Base-by-base conservation (phyloP, 2,113 vertebrate genomes). In the Herpetotheres cachinnans region DNA sequence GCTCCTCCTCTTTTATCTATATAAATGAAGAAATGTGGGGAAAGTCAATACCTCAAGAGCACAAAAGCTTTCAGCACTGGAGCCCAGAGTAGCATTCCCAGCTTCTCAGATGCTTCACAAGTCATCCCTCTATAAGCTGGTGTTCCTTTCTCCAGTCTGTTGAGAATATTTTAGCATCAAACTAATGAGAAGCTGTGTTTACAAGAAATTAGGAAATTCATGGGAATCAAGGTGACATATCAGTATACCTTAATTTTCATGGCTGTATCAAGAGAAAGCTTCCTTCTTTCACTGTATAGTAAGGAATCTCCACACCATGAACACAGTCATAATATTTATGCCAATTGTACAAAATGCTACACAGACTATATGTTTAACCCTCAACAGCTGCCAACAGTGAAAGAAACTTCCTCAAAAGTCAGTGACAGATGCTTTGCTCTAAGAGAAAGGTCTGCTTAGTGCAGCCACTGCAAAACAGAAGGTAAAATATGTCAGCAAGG, bases 161-260 rank as follows among this genome's bases (percentile, higher is more conserved):
- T 72, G 58, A 80, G 46, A 96, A 76, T 38, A 58, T 40, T 80
- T 90, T 67, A 95, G 44, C 55, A 89, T 24, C 50, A 86, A 95
- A 49, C 29, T 25, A 81, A 17, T 13, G n/a, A 96, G 84, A 95
- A 95, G 56, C 3, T 81, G 46, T 79, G 67, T 89, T 89, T 83
- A 93, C 50, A 96, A 52, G 86, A 96, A 97, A 96, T 11, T 24
- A 90, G 58, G 42, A 69, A 95, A 96, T 90, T 67, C 16, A 91
- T 77, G 40, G 77, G 62, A 96, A 94, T 69, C 70, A n/a, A 26
- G 52, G 93, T 65, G 86, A 86, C 18, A 61, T 24, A 95, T 65
- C 59, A 50, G 50, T 82, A 70, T 77, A 96, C 29, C 76, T 52
- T 81, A 78, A 82, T 95, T 97, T 98, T 97, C 89, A 97, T 78